A percentile compares a stretch with the other conserved stretches of the same genome.
These are phyloP conservation scores for Oryzias melastigma DNA, from an alignment of 2,113 vertebrate genomes.

Conservation along the genomic window DNA sequence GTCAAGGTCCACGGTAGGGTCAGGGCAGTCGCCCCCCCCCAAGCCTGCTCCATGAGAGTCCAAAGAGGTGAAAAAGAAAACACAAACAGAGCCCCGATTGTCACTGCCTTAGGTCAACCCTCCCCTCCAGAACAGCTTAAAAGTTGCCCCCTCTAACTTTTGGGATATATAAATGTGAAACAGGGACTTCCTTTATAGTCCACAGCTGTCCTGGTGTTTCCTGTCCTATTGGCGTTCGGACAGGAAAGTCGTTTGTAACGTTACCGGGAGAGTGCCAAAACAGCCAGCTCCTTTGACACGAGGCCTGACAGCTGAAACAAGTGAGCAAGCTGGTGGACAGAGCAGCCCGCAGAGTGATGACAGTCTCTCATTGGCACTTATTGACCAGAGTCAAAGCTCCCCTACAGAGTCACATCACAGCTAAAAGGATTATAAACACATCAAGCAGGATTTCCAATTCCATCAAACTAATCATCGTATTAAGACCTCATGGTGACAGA, in stretches of 20 bases:
- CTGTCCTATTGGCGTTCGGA: constrained; percentile 59
- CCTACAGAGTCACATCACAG: constrained; percentile 60
- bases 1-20: constrained; percentile 54
- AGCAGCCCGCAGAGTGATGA: constrained; percentile 72
- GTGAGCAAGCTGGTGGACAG: constrained; percentile 70
- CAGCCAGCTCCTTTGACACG: constrained; percentile 53
- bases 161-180: constrained; percentile 51
- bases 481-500: constrained; percentile 35
- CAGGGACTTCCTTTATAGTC: constrained; percentile 61
- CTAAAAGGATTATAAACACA: constrained; percentile 72
- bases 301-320: constrained; percentile 69
- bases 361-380: constrained; percentile 68
- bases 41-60: constrained; percentile 54
- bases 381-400: constrained; percentile 68
- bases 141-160: constrained; percentile 54
- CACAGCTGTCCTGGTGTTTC: constrained; percentile 45
- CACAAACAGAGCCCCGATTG: constrained; percentile 71
- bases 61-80: constrained; percentile 64
- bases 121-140: constrained; percentile 64
- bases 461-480: constrained; percentile 45
- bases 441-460: constrained; percentile 51
- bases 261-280: constrained; percentile 45
- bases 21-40: constrained; percentile 58
- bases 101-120: constrained; percentile 47
- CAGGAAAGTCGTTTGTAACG: constrained; percentile 60